Percentiles rank a stretch among this genome's conserved stretches.
phyloP scores from a whole-genome alignment of 1,140 invertebrate genomes.

The Drosophila malerkotliana region DNA sequence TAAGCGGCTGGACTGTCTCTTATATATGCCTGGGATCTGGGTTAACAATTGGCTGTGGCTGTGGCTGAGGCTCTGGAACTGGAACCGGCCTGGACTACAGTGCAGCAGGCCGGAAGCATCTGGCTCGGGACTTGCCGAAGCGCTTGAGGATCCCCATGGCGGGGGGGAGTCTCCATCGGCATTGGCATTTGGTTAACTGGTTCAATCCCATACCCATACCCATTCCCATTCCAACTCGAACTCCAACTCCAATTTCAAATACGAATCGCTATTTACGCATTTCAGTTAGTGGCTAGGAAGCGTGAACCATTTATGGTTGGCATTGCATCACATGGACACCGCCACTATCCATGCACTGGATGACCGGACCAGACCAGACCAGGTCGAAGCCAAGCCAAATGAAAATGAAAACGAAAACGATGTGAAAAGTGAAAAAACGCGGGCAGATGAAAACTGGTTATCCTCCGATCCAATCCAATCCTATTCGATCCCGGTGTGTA shows the following conservation, averaged over 20 bases:
- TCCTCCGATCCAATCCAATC: neutral
- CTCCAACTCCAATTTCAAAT: neutral
- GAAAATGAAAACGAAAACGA: constrained; percentile 15
- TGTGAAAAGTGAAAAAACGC: constrained; percentile 39
- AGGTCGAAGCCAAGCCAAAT: constrained; percentile 5
- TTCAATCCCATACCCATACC: constrained; percentile 30
- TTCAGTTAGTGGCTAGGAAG: constrained; percentile 63
- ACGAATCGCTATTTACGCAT: constrained; percentile 40
- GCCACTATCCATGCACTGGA: neutral
- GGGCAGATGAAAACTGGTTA: constrained; percentile 49
- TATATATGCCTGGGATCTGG: constrained; percentile 55
- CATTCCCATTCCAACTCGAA: neutral
- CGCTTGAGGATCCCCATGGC: neutral
- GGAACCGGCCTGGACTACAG: constrained; percentile 16
- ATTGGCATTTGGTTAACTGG: constrained; percentile 80
- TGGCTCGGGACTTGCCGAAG: constrained; percentile 9
- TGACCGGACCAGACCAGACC: constrained; percentile 5
- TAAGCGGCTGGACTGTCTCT: constrained; percentile 14
- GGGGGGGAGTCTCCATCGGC: constrained; percentile 47
- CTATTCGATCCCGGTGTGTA: constrained; percentile 4
- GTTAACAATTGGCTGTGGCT: constrained; percentile 49
- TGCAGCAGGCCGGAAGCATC: constrained; percentile 29
- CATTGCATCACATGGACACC: constrained; percentile 61
- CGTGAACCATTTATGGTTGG: constrained; percentile 66
- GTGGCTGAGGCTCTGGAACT: neutral